Evolutionary conservation across 2,113 vertebrate species (phyloP).

Genomic region (Hippolais icterina): DNA sequence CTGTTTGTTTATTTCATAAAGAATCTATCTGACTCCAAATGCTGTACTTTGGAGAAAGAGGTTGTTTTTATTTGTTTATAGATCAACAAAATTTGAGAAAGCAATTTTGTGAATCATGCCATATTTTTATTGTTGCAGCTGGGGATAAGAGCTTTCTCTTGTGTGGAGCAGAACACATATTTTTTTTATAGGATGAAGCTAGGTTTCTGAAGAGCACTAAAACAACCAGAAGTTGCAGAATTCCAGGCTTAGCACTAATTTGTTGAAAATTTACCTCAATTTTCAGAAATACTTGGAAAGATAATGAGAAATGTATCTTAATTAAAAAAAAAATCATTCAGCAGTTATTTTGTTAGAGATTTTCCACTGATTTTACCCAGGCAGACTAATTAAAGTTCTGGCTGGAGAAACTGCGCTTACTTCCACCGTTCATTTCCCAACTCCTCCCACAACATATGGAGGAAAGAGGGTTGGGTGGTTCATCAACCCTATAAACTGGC

Average conservation of each 20-base stretch:
- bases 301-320: background rate
- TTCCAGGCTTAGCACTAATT: background rate
- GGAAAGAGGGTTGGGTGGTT: background rate
- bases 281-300: background rate
- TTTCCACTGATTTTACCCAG: background rate
- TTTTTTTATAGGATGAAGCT: background rate
- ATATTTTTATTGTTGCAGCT: background rate
- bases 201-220: background rate
- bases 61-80: background rate
- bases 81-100: background rate
- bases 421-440: background rate
- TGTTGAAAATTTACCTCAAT: background rate
- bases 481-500: background rate
- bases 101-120: background rate
- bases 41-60: background rate
- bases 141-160: background rate
- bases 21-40: background rate
- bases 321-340: background rate
- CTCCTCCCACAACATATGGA: background rate
- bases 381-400: background rate
- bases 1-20: background rate
- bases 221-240: background rate
- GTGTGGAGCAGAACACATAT: background rate
- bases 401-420: background rate
- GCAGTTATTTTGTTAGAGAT: background rate